Evolutionary conservation across 2,888 invertebrate genomes (phyloP).

Genomic region (Empis livida): DNA sequence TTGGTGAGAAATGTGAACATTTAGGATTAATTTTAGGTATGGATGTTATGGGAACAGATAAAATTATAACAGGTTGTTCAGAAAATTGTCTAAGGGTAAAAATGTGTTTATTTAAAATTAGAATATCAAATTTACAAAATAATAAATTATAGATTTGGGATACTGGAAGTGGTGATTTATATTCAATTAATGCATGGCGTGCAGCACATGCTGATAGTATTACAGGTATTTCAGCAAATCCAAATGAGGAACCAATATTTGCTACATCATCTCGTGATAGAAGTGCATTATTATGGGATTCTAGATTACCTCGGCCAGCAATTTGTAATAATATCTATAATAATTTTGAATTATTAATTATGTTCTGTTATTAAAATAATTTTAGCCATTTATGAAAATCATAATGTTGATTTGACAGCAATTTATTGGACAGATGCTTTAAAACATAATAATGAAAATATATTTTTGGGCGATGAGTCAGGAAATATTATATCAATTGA

Average conservation of each 20-base stretch:
- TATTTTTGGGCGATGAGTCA: constrained; percentile 12
- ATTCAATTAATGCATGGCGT: constrained; percentile 14
- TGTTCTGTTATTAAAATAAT: background rate
- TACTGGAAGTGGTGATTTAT: constrained; percentile 25
- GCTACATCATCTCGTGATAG: constrained; percentile 12
- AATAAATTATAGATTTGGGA: constrained; percentile 26
- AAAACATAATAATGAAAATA: constrained; percentile 4
- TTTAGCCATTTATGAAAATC: constrained; percentile 8
- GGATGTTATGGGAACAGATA: constrained; percentile 20
- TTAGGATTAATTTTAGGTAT: constrained; percentile 25
- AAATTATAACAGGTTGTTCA: constrained; percentile 24
- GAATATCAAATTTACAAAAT: background rate
- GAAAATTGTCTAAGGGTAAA: constrained; percentile 26
- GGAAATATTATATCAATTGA: constrained; percentile 9
- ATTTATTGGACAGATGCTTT: constrained; percentile 7
- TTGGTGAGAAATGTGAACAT: constrained; percentile 26
- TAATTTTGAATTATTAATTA: too few species aligned
- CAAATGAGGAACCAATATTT: constrained; percentile 4
- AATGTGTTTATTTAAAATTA: too few species aligned
- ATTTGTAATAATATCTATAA: constrained; percentile 1
- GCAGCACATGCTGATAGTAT: constrained; percentile 13
- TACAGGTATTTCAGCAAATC: constrained; percentile 7
- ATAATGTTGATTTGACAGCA: constrained; percentile 8
- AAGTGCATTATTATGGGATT: constrained; percentile 13
- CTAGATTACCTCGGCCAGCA: constrained; percentile 9